These are phyloP conservation scores for Homalodisca vitripennis DNA, from an alignment of 1,140 invertebrate genomes.

Conservation along the genomic window DNA sequence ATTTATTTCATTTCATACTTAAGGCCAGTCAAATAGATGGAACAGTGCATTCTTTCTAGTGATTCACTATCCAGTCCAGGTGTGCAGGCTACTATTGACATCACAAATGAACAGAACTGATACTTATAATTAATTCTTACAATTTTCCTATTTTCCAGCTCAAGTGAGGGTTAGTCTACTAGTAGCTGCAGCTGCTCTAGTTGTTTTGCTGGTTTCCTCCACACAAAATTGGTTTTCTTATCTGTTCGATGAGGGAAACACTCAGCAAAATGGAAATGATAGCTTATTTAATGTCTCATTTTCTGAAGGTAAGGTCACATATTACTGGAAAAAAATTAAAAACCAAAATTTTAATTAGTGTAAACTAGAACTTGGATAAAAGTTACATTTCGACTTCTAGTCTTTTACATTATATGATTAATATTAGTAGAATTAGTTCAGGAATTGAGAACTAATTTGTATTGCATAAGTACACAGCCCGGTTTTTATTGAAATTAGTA, in stretches of 20 bases:
- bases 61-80: too few relatives aligned
- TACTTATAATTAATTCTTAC: too few relatives aligned
- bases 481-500: not conserved
- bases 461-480: not conserved
- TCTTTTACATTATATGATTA: not conserved
- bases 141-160: too few relatives aligned
- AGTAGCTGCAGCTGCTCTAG: not conserved
- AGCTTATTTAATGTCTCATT: not conserved
- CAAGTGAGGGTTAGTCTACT: not conserved
- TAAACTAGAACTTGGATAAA: not conserved
- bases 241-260: not conserved
- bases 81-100: too few relatives aligned
- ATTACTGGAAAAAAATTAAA: too few relatives aligned
- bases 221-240: slow-evolving; percentile 9
- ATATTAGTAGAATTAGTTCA: not conserved
- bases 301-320: slow-evolving; percentile 4
- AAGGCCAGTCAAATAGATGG: too few relatives aligned
- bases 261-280: slow-evolving; percentile 1
- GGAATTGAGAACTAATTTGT: not conserved
- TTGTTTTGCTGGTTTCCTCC: slow-evolving; percentile 6
- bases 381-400: not conserved
- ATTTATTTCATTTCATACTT: too few relatives aligned
- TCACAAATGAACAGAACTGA: too few relatives aligned
- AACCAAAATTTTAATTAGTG: not conserved
- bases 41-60: too few relatives aligned